Conservation (phyloP, 2,113 vertebrate genomes). For the Prionailurus bengalensis region DNA sequence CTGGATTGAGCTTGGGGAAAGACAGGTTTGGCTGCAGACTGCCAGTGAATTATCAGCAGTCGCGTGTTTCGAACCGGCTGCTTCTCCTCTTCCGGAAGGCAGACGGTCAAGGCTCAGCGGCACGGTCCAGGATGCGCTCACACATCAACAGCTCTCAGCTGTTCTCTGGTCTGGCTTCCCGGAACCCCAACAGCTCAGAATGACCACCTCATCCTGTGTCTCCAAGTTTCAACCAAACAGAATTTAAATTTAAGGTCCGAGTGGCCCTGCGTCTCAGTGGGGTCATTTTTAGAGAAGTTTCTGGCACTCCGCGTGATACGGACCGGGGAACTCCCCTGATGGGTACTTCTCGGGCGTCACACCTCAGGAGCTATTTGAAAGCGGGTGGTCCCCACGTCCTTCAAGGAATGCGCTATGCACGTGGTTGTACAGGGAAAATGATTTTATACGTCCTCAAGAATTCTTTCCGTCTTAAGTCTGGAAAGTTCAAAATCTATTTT, state of each 20-base stretch:
- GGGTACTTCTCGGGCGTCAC: not conserved
- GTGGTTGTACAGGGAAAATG: not conserved
- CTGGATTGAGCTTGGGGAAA: not conserved
- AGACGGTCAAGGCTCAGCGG: too few species aligned
- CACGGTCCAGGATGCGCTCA: not conserved
- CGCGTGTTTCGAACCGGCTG: not conserved
- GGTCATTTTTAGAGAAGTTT: not conserved
- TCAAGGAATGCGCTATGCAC: not conserved
- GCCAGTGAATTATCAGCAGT: not conserved
- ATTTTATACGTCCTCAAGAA: not conserved
- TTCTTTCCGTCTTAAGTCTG: not conserved
- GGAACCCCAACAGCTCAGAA: not conserved
- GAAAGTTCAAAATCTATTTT: not conserved
- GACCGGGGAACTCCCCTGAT: fast-evolving
- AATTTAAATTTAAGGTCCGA: not conserved
- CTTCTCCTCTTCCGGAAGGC: not conserved
- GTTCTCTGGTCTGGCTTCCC: not conserved
- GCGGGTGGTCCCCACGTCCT: fast-evolving
- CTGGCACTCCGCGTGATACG: not conserved
- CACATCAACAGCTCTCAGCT: not conserved
- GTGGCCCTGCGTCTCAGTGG: not conserved
- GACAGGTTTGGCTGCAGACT: not conserved
- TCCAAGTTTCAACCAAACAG: not conserved
- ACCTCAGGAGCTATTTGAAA: not conserved
- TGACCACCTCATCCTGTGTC: not conserved